A percentile compares a stretch with the other conserved stretches of the same genome.
These are phyloP conservation scores for Brenthis hecate DNA, from an alignment of 2,888 invertebrate species.

Conservation along the genomic window DNA sequence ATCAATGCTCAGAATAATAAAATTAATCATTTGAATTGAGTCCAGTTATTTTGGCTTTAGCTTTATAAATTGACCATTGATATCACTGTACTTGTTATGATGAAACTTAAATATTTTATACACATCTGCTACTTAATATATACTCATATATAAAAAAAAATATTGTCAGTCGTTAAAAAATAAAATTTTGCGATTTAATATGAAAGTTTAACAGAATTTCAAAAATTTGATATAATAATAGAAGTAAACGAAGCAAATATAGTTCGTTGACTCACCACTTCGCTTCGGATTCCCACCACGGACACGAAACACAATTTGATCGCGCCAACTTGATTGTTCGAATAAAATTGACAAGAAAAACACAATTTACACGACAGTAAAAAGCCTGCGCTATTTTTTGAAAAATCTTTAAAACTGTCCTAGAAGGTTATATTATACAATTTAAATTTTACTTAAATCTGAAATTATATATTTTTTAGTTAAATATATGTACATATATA, in stretches of 20 bases:
- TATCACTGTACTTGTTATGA: too few relatives aligned
- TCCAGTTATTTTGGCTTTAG: too few relatives aligned
- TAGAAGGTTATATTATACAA: not conserved
- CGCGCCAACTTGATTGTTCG: constrained; percentile 36
- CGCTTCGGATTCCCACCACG: constrained; percentile 32
- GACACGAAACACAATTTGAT: constrained; percentile 36
- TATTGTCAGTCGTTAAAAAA: not conserved
- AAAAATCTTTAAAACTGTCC: constrained; percentile 6
- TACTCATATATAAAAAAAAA: not conserved
- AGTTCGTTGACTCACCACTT: constrained; percentile 10
- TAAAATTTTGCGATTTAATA: not conserved
- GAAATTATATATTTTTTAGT: too few relatives aligned
- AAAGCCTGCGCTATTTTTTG: constrained; percentile 18
- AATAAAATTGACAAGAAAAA: constrained; percentile 36
- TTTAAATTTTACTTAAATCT: too few relatives aligned
- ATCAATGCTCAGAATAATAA: too few relatives aligned
- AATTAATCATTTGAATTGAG: too few relatives aligned
- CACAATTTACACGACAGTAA: constrained; percentile 29
- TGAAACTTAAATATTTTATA: not conserved
- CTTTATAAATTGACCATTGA: too few relatives aligned
- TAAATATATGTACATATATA: too few relatives aligned
- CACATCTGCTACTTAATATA: not conserved
- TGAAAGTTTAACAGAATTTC: not conserved
- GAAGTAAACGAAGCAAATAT: constrained; percentile 15
- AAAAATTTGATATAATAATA: constrained; percentile 16